Base-by-base conservation (phyloP, 2,797 vertebrate genomes). In the Danio aesculapii region DNA sequence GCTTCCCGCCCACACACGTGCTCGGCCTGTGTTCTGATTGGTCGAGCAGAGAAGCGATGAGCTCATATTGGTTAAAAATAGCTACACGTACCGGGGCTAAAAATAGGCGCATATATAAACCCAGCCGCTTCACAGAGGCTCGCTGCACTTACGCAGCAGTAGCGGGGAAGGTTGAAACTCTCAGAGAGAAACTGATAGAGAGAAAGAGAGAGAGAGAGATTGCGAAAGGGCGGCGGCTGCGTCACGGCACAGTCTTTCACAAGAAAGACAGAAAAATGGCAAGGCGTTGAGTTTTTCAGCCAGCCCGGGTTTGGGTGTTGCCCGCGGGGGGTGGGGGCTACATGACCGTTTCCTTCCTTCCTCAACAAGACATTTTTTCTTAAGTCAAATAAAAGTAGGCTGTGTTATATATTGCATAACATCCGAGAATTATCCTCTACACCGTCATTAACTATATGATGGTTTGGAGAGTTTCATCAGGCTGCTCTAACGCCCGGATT, bases 11-110 rank as follows among this genome's bases (percentile, higher is more conserved):
- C 52, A 73, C 63, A 75, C 82, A 81, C 82, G 77, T 83, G 81
- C 64, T 82, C 66, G 53, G 16, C 53, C 70, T 71, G 16, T 55
- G 39, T 44, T 82, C 79, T 83, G 77, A 87, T 87, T 88, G 88
- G 88, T 21, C 67, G 62, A 77, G 50, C 4, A 49, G 61, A 43
- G 67, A 79, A 80, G 73, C 59, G 78, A 84, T 87, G 88, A 89
- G 83, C 87, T 88, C 86, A 89, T 84, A 84, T 88, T 88, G 86
- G 87, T 88, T 88, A 88, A 87, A 88, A 89, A 89, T 88, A 88
- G 85, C 83, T 81, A 67, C 84, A 64, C 67, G 77, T 77, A 30
- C 77, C 17, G 62, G 11, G 57, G 55, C 86, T 89, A 89, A 89
- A 88, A 86, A 89, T 89, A 88, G 83, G 58, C 59, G 43, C 6